phyloP scores from a whole-genome alignment of 2,113 vertebrate species.

The Scalopus aquaticus region DNA sequence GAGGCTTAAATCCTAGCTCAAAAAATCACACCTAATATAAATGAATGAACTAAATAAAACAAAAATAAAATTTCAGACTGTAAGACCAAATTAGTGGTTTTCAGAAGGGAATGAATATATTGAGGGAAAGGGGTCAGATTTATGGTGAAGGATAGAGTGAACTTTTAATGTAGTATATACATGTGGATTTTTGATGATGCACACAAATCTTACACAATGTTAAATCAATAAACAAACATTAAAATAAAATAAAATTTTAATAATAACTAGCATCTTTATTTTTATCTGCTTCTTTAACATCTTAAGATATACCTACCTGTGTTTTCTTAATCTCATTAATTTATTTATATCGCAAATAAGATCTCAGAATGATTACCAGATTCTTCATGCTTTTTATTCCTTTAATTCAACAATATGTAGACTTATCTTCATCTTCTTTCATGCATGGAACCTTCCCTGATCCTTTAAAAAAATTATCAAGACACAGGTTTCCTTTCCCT shows the following conservation, averaged over 20 bases:
- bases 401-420: background rate
- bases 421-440: background rate
- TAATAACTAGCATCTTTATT: background rate
- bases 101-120: too few relatives aligned
- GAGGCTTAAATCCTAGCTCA: background rate
- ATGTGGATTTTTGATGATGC: too few relatives aligned
- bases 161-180: too few relatives aligned
- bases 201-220: too few relatives aligned
- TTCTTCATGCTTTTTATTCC: background rate
- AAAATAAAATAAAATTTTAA: background rate
- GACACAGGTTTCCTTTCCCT: background rate
- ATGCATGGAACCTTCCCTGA: background rate
- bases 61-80: too few relatives aligned
- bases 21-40: constrained; percentile 17
- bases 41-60: too few relatives aligned
- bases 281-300: background rate
- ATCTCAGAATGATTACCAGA: background rate
- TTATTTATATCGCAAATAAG: background rate
- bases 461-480: background rate
- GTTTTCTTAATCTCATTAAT: background rate
- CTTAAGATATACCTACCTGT: background rate
- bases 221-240: too few relatives aligned
- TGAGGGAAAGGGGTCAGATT: too few relatives aligned
- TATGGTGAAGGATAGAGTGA: too few relatives aligned
- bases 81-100: too few relatives aligned